Evolutionary conservation across 2,888 invertebrate genomes (phyloP), one percentile per base, ranked within the genome.

Genomic region (Scaptomyza cyrtandrae): DNA sequence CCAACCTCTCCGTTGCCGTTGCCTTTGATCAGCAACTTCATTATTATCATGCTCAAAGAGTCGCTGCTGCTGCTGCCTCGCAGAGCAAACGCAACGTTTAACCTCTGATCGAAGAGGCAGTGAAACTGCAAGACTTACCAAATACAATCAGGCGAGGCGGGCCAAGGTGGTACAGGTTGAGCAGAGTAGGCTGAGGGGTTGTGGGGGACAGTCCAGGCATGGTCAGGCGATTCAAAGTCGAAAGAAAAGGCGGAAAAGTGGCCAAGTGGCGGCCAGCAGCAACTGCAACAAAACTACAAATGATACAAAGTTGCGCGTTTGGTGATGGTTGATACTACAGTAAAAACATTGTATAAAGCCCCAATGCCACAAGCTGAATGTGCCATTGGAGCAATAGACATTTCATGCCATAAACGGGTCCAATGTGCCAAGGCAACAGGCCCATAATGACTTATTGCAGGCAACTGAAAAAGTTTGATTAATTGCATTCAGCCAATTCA

Each of bases 31-130:
- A 67, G 69, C 59, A 75, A 77, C 65, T 67, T 60, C 74, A 74
- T 74, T 48, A 75, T 68, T 43, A 65, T 53, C 44, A 64, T 60
- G 59, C 61, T 65, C 50, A 27, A 29, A 43, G 5, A 54, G 53
- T 27, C 44, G 45, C 13, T 50, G 71, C 50, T 54, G 71, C 50
- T 60, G 66, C 43, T 61, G 63, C 43, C 29, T 45, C 61, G 48
- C 43, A 55, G 59, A 62, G 67, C 71, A 66, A 80, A 80, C 75
- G 84, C 81, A 78, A 69, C 71, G 69, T 68, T 86, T 84, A 84
- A 84, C 83, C 83, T 86, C 86, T 84, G 81, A 81, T 80, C 80
- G 66, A 62, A 59, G 69, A 64, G 71, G 71, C 74, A 48, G 61
- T 53, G 49, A 75, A 68, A 69, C 61, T 73, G 50, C 61, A 35